Base-by-base conservation (phyloP, 2,888 invertebrate genomes). In the Pycnomerus fuliginosus region DNA sequence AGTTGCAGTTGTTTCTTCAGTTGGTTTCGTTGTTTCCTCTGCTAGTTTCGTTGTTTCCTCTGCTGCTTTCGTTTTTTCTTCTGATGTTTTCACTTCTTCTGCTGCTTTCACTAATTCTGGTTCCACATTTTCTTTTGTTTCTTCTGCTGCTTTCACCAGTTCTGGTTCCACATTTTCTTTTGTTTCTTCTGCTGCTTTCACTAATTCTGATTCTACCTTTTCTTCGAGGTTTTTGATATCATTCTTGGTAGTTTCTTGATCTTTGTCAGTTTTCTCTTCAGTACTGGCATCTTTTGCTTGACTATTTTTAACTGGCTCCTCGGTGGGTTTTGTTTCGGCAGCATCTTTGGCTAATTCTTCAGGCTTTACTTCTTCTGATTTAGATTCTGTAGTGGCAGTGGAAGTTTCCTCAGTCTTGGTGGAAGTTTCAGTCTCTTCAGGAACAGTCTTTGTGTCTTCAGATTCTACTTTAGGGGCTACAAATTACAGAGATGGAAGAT, bases 81-180 rank as follows among this genome's bases (percentile, higher is more conserved):
- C 20, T 20, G 20, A 5, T 23, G n/a, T 11, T 23, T 23, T 11
- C 14, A 22, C 35, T 7, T 37, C 15, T 35, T 46, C 34, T n/a
- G 32, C 10, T 28, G 8, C 28, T 13, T 28, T 8, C 10, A 11
- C 35, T 7, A 41, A 16, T 41, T 49, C 33, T 7, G 35, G 31
- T 12, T 48, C 44, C 23, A 46, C 46, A 10, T 20, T 38, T 31
- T 57, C 55, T n/a, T n/a, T n/a, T 44, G 48, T 38, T 48, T 50
- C 41, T 28, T 48, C 37, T 36, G 36, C 54, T 3, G 36, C 39
- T 40, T 56, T 58, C 17, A 58, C 52, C 16, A 44, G 50, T 34
- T 56, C 47, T 39, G 62, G 54, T 42, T 70, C 70, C 31, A 67
- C 70, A 3, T 69, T 69, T 10, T 71, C 69, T 67, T 72, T 71